Evolutionary conservation across 1,140 invertebrate genomes (phyloP), one percentile per base, ranked within the genome.

Genomic region (Drosophila mauritiana): DNA sequence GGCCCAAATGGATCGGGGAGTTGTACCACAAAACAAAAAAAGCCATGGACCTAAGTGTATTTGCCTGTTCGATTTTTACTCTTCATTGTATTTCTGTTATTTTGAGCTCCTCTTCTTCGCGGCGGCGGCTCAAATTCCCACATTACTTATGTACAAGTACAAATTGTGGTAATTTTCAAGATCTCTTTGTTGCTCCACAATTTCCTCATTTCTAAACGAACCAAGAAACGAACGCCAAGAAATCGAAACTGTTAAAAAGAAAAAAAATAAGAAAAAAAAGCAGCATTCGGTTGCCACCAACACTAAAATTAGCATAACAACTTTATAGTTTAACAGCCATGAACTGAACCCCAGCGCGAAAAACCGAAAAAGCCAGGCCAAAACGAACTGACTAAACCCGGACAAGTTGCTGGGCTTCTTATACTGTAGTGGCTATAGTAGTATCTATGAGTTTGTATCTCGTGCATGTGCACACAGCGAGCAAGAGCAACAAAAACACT

Each of bases 281-380:
- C 61, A 31, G 63, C 73, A 45, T 52, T 68, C 58, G 53, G 53
- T 52, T 67, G 68, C 74, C 81, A 78, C 78, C 84, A 88, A 85
- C 86, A 90, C 85, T 84, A 83, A 91, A 91, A 91, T 91, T 91
- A 91, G 90, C 90, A 91, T 91, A 91, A 91, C 90, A 91, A 91
- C 90, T 91, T 91, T 91, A 91, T 91, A 91, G 90, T 91, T 91
- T 91, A 91, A 91, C 90, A 86, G 80, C 90, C 68, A 67, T 64
- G 58, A 51, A 42, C 55, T 31, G 63, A 51, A 39, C 57, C 42
- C 46, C 53, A 37, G 42, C 57, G 57, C 42, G 42, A 45, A 45
- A 45, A 40, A 46, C 59, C 62, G 53, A 62, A 64, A 63, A 70
- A 68, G 17, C 65, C 13, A 36, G 31, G 65, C 49, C 65, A 39